These are phyloP conservation scores for Hermetia illucens DNA, from an alignment of 1,140 invertebrate species.

Conservation along the genomic window DNA sequence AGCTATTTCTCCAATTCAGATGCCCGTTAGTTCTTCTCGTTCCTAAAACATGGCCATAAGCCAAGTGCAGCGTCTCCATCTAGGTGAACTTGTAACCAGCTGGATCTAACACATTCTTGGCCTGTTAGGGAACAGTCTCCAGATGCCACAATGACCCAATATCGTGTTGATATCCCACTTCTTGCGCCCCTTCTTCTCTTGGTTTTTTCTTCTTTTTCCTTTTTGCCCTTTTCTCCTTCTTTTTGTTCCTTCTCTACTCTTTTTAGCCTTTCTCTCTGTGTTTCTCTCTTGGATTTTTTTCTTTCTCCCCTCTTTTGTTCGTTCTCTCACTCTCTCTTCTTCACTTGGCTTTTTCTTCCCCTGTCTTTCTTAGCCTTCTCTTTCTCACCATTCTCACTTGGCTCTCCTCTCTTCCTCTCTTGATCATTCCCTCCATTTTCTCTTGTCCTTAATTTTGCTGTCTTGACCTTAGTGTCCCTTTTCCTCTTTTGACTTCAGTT, in stretches of 20 bases:
- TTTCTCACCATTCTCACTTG: neutral
- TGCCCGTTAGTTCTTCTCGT: too few relatives aligned
- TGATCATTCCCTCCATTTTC: conserved; percentile 1
- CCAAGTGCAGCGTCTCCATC: too few relatives aligned
- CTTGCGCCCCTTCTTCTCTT: neutral
- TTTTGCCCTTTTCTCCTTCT: neutral
- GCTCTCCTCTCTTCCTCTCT: neutral
- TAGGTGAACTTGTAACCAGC: too few relatives aligned
- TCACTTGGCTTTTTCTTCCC: too few relatives aligned
- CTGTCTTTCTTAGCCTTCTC: too few relatives aligned
- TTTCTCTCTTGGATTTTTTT: neutral
- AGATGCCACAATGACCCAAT: too few relatives aligned
- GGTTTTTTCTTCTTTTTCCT: neutral
- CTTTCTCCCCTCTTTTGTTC: neutral
- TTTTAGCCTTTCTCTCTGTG: neutral
- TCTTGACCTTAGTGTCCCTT: conserved; percentile 4
- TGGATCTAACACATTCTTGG: too few relatives aligned
- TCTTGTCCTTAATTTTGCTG: neutral
- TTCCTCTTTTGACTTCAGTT: neutral
- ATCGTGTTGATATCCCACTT: too few relatives aligned
- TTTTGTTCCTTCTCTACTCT: neutral
- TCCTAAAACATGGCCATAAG: too few relatives aligned
- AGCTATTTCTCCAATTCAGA: too few relatives aligned
- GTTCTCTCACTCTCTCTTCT: conserved; percentile 2
- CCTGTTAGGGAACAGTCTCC: too few relatives aligned